Evolutionary conservation across 2,113 vertebrate genomes (phyloP).

Genomic region (Cairina moschata): DNA sequence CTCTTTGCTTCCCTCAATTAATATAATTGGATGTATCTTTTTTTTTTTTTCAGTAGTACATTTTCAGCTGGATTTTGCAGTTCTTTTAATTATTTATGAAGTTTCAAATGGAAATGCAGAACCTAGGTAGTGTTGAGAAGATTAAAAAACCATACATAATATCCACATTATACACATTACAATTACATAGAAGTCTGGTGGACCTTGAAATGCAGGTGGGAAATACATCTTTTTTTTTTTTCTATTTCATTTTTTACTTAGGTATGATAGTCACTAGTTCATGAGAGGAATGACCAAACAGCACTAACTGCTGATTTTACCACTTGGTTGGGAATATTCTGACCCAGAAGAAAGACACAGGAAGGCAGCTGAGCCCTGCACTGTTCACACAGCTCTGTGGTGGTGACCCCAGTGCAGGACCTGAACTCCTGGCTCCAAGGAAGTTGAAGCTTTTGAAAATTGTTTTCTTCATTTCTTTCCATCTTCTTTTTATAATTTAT

Average conservation of each 20-base stretch:
- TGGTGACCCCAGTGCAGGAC: not conserved
- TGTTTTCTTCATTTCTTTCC: not conserved
- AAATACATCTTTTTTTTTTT: not conserved
- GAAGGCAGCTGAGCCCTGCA: not conserved
- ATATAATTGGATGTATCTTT: not conserved
- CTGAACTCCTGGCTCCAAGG: not conserved
- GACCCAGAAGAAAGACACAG: not conserved
- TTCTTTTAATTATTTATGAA: not conserved
- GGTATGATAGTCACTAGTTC: not conserved
- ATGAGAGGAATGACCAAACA: not conserved
- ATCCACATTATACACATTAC: not conserved
- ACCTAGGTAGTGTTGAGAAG: not conserved
- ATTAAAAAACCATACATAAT: not conserved
- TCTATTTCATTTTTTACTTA: not conserved
- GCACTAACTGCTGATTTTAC: not conserved
- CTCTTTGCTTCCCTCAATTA: not conserved
- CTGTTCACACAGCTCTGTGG: accelerated
- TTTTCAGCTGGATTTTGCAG: not conserved
- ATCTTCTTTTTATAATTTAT: not conserved
- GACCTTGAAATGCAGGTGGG: not conserved
- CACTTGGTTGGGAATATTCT: not conserved
- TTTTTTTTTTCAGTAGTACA: not conserved
- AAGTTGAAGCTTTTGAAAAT: not conserved
- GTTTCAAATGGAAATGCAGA: not conserved
- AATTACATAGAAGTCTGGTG: not conserved